These are phyloP conservation scores for Bufo gargarizans DNA, from an alignment of 2,113 vertebrate species.

Conservation along the genomic window DNA sequence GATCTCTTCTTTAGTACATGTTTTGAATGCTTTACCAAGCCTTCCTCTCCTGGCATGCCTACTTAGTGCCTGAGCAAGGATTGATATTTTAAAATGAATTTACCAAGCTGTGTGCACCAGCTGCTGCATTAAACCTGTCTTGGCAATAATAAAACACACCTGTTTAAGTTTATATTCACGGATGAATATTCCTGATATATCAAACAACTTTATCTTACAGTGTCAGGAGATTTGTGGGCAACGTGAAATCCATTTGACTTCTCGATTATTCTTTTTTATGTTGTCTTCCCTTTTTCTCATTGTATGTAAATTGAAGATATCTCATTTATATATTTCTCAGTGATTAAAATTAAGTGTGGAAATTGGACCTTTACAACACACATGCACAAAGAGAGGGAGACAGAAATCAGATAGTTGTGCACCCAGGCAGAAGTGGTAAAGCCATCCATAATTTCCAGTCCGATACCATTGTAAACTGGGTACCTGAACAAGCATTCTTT, in stretches of 20 bases:
- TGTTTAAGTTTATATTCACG: constrained; percentile 41
- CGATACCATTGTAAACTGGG: not conserved
- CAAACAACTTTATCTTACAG: constrained; percentile 10
- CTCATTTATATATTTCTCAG: constrained; percentile 8
- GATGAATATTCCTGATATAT: constrained; percentile 26
- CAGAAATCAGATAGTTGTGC: constrained; percentile 24
- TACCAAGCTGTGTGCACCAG: constrained; percentile 40
- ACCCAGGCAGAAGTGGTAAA: not conserved
- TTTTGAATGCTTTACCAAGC: constrained; percentile 16
- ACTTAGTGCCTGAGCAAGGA: constrained; percentile 22
- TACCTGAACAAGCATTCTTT: not conserved
- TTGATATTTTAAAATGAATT: constrained; percentile 51
- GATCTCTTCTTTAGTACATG: constrained; percentile 15
- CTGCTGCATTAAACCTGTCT: constrained; percentile 30
- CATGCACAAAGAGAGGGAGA: not conserved
- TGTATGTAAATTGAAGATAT: not conserved
- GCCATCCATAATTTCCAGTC: not conserved
- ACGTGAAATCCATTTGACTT: constrained; percentile 33
- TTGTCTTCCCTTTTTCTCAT: constrained; percentile 13
- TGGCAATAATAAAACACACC: constrained; percentile 40
- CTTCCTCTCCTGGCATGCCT: constrained; percentile 18
- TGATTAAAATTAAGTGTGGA: constrained; percentile 11
- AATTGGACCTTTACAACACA: constrained; percentile 20
- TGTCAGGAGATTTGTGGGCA: constrained; percentile 21
- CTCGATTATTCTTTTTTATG: constrained; percentile 10